A percentile compares a stretch with the other conserved stretches of the same genome.
These are phyloP conservation scores for Poeciliopsis gracilis DNA, from an alignment of 2,797 vertebrate species.

Conservation along the genomic window DNA sequence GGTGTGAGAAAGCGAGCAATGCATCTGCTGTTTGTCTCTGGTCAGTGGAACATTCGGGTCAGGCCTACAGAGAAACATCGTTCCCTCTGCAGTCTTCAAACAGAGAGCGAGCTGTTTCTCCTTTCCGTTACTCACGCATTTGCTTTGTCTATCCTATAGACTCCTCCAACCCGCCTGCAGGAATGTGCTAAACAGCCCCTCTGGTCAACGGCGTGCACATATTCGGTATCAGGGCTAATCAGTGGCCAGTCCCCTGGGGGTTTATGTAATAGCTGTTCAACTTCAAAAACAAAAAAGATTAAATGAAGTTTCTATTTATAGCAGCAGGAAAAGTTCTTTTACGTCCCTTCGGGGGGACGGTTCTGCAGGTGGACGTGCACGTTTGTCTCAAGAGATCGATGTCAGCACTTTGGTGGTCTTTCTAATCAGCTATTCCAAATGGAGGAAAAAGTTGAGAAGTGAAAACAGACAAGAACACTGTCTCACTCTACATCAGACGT, in stretches of 20 bases:
- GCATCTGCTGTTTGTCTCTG: slow-evolving; percentile 49
- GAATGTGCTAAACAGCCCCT: not conserved
- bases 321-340: not conserved
- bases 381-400: not conserved
- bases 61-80: slow-evolving; percentile 14
- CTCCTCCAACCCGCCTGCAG: not conserved
- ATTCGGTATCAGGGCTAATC: not conserved
- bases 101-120: slow-evolving; percentile 17
- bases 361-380: not conserved
- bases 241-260: not conserved
- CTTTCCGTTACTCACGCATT: slow-evolving; percentile 4
- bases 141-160: slow-evolving; percentile 1
- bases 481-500: not conserved
- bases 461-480: not conserved
- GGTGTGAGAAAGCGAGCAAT: slow-evolving; percentile 49
- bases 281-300: not conserved
- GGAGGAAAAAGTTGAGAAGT: not conserved
- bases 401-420: not conserved
- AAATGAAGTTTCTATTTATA: not conserved
- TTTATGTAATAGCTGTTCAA: not conserved
- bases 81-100: not conserved
- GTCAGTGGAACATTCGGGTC: slow-evolving; percentile 46
- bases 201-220: not conserved
- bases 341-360: not conserved
- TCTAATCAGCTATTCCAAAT: not conserved